Evolutionary conservation across 2,113 vertebrate species (phyloP).

Genomic region (Ciconia stormi): DNA sequence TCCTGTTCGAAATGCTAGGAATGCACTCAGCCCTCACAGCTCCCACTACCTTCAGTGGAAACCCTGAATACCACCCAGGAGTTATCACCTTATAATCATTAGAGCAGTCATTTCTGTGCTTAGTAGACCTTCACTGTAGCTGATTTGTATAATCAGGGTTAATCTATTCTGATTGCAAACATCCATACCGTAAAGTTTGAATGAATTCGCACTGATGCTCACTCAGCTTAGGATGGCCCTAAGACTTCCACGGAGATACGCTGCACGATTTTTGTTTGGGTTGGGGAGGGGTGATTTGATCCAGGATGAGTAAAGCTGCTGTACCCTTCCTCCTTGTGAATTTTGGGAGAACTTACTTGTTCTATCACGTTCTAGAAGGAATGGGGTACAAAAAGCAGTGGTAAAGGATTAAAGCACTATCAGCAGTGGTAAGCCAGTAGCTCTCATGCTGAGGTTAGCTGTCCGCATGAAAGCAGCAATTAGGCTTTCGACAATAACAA

Average conservation of each 20-base stretch:
- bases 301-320: neutral
- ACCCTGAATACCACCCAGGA: neutral
- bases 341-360: neutral
- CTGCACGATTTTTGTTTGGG: neutral
- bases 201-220: neutral
- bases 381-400: neutral
- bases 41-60: neutral
- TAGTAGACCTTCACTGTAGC: conserved; percentile 38
- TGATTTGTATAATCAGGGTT: conserved; percentile 60
- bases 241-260: rapidly evolving
- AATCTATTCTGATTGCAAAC: conserved; percentile 44
- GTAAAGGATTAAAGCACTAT: neutral
- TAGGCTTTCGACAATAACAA: neutral
- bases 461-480: neutral
- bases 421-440: neutral
- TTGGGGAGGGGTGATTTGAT: neutral
- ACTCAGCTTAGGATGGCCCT: neutral
- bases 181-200: conserved; percentile 2
- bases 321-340: neutral
- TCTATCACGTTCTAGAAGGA: neutral
- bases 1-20: neutral
- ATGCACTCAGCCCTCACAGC: neutral
- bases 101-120: conserved; percentile 47
- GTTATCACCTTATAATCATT: conserved; percentile 29
- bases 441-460: neutral